Base-by-base conservation (phyloP, 2,113 vertebrate species). In the Platysteira castanea region DNA sequence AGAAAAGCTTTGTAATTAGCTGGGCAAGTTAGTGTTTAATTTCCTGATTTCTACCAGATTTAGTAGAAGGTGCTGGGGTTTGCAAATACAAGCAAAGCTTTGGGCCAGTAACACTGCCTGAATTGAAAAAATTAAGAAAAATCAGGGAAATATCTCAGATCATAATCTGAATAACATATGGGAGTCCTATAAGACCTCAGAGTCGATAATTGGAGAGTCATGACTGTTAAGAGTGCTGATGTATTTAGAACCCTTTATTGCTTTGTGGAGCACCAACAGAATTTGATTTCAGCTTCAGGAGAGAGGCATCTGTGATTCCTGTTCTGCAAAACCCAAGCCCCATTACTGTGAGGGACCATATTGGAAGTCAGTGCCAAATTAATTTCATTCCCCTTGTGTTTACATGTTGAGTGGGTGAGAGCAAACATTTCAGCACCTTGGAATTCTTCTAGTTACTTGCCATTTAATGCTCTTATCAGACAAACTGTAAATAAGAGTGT, bases 381-480 rank as follows among this genome's bases (percentile, higher is more conserved):
- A 67, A 60, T 78, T 90, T 70, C 1, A 41, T 94, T 71, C 42
- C 68, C 80, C 76, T 94, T 93, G 93, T 96, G 90, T 89, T 97
- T 95, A 80, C 30, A 24, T 80, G 84, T 92, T 93, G 96, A 95
- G 92, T 76, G 76, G 37, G 90, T 94, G 96, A 96, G 68, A 97
- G 81, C 53, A 96, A 96, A 90, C 64, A 90, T 63, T 95, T 92
- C 67, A 92, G 83, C 59, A 70, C 74, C 94, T 96, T 94, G 83
- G 93, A 96, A 90, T 95, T 85, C 80, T 96, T 94, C 93, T 93
- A 53, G 80, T 90, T 97, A 87, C 92, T 97, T 87, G 65, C 74
- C 33, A 5, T 96, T 97, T 97, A 97, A 97, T 97, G 86, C 71
- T 95, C 74, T 97, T 98, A 97, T 97, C 95, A 97, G 95, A 74